Evolutionary conservation across 2,113 vertebrate genomes (phyloP), one percentile per base, ranked within the genome.

Genomic region (Cavia porcellus): DNA sequence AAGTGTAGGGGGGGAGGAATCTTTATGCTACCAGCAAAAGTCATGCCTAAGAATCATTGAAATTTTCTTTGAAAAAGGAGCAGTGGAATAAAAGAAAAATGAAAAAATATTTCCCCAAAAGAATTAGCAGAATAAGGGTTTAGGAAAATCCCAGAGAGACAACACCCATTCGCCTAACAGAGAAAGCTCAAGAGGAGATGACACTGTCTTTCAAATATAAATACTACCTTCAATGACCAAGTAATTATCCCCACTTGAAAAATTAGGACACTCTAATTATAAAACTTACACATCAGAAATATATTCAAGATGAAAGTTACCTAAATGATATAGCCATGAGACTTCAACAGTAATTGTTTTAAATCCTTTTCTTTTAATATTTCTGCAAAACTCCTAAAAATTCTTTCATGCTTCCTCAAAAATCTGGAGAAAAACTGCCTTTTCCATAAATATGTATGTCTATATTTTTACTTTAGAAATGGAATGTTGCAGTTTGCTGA

Each of bases 41-140:
- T 70, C 66, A 50, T 66, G 30, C 3, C 35, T 55, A 70, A 12
- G 57, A 88, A 22, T 89, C 68, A 62, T 14, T 85, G 68, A 13
- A 93, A 80, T 47, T 82, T 88, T 87, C 80, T 90, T 81, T 28
- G 79, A 88, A 85, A 85, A 77, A 79, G 22, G 2, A 84, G 35
- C 77, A 83, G 52, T 52, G 7, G 17, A 3, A 85, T 84, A 74
- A 74, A 88, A 74, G 52, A 38, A 95, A 75, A 80, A 28, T 45
- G 47, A 42, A 74, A 96, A 87, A 81, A 52, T 32, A 87, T 1
- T 75, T 17, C 3, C n/a, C 57, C 64, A n/a, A 61, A 85, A 70
- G 42, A 30, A 88, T 81, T n/a, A 5, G n/a, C 15, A 8, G 38
- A 90, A 42, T 2, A 66, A 75, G 9, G 25, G 14, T 61, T 59